These are phyloP conservation scores for Ranitomeya imitator DNA, from an alignment of 2,113 vertebrate genomes.

Conservation along the genomic window DNA sequence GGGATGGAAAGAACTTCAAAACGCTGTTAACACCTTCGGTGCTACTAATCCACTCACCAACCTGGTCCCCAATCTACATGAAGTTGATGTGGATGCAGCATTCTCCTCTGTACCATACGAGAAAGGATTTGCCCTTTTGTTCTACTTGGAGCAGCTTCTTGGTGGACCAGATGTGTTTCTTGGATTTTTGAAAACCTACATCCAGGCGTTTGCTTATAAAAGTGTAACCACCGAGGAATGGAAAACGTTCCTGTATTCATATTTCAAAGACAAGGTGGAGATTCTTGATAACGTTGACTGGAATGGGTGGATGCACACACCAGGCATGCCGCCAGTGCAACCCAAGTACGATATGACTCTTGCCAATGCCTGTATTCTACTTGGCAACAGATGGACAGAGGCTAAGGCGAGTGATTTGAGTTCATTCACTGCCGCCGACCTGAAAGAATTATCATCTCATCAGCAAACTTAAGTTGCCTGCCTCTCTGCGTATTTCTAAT, in stretches of 20 bases:
- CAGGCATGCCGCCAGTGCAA: slow-evolving; percentile 90
- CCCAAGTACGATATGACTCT: slow-evolving; percentile 90
- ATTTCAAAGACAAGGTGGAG: slow-evolving; percentile 92
- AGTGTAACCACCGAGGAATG: slow-evolving; percentile 88
- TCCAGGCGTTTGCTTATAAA: slow-evolving; percentile 88
- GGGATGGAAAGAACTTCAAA: slow-evolving; percentile 94
- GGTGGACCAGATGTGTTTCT: slow-evolving; percentile 95
- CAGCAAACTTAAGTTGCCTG: slow-evolving; percentile 91
- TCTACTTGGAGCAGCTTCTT: slow-evolving; percentile 90
- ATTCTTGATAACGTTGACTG: slow-evolving; percentile 92
- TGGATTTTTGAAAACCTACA: slow-evolving; percentile 91
- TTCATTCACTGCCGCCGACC: slow-evolving; percentile 77
- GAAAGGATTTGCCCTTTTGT: slow-evolving; percentile 94
- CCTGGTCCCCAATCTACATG: slow-evolving; percentile 81
- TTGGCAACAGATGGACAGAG: slow-evolving; percentile 85
- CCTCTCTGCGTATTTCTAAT: too few relatives aligned
- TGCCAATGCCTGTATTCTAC: slow-evolving; percentile 82
- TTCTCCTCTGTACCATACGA: slow-evolving; percentile 95
- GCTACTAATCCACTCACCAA: slow-evolving; percentile 83
- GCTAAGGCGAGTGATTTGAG: slow-evolving; percentile 83
- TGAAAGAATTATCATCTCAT: slow-evolving; percentile 86
- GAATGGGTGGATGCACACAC: slow-evolving; percentile 89
- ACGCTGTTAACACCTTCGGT: slow-evolving; percentile 88
- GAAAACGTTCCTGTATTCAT: slow-evolving; percentile 90
- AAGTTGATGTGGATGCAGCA: slow-evolving; percentile 83